Percentiles rank a stretch among this genome's conserved stretches.
Conservation (phyloP, 2,888 invertebrate species). For the Quadroppia sp. region DNA sequence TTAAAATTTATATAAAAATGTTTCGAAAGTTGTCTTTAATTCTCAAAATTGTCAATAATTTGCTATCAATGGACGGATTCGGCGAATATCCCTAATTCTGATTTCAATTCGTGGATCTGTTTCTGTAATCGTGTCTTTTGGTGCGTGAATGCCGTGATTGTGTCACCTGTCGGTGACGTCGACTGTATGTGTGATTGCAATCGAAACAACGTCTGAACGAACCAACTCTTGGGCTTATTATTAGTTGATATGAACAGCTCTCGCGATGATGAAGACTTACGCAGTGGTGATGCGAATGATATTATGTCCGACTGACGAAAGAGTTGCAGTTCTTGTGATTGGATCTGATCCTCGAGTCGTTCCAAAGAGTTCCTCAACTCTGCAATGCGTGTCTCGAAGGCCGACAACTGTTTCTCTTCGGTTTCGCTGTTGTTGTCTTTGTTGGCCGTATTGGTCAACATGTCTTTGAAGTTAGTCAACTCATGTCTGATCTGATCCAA, state of each 20-base stretch:
- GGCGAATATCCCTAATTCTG: slow-evolving; percentile 30
- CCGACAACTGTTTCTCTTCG: slow-evolving; percentile 24
- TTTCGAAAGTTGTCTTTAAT: neutral
- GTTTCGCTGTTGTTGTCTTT: neutral
- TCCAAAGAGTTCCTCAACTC: slow-evolving; percentile 19
- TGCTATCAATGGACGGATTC: slow-evolving; percentile 32
- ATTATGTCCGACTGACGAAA: slow-evolving; percentile 30
- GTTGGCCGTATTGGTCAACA: slow-evolving; percentile 13
- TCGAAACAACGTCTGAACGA: slow-evolving; percentile 36
- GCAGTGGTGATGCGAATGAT: slow-evolving; percentile 11
- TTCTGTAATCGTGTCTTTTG: slow-evolving; percentile 16
- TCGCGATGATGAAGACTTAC: slow-evolving; percentile 25
- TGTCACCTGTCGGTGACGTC: slow-evolving; percentile 9
- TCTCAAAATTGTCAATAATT: neutral
- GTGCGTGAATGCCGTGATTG: slow-evolving; percentile 6
- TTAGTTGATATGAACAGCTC: slow-evolving; percentile 21
- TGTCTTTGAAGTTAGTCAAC: slow-evolving; percentile 13
- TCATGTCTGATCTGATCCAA: slow-evolving; percentile 28
- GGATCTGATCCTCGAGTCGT: slow-evolving; percentile 33
- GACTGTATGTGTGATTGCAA: slow-evolving; percentile 32
- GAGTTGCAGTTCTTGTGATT: slow-evolving; percentile 35
- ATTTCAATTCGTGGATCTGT: slow-evolving; percentile 31
- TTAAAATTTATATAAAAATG: neutral
- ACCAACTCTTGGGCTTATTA: slow-evolving; percentile 34
- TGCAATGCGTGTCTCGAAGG: slow-evolving; percentile 17